Percentiles rank a stretch among this genome's conserved stretches.
Conservation (phyloP, 2,797 vertebrate genomes). For the Chelonia mydas region DNA sequence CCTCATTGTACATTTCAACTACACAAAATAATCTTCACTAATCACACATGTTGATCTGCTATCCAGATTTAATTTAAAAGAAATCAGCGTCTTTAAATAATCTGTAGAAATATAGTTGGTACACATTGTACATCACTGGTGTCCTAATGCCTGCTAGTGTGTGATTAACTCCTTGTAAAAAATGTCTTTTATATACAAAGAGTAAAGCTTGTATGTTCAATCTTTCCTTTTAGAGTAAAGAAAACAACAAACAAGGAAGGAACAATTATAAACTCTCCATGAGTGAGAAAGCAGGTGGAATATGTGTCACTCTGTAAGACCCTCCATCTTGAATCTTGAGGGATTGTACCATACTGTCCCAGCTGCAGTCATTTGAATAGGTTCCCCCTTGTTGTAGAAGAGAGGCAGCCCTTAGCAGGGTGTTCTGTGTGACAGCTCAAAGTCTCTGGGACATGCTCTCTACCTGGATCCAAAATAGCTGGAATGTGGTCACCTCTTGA, state of each 20-base stretch:
- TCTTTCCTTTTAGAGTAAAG: slow-evolving; percentile 24
- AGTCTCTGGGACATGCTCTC: neutral
- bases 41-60: neutral
- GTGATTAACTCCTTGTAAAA: neutral
- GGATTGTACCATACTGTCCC: neutral
- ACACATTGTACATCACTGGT: neutral
- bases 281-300: slow-evolving; percentile 46
- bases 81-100: slow-evolving; percentile 5
- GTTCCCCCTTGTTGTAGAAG: slow-evolving; percentile 61
- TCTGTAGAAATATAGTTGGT: neutral
- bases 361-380: neutral
- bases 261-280: slow-evolving; percentile 42
- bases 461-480: slow-evolving; percentile 22
- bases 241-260: slow-evolving; percentile 41
- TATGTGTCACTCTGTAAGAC: slow-evolving; percentile 44
- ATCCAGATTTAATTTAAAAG: slow-evolving; percentile 28
- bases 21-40: neutral
- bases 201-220: slow-evolving; percentile 7
- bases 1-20: neutral
- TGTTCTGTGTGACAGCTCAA: neutral
- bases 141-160: neutral
- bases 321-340: slow-evolving; percentile 19
- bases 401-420: slow-evolving; percentile 1
- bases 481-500: slow-evolving; percentile 11
- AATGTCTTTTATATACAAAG: neutral